These are phyloP conservation scores for Ochotona princeps DNA, from an alignment of 2,113 vertebrate species.

Conservation along the genomic window DNA sequence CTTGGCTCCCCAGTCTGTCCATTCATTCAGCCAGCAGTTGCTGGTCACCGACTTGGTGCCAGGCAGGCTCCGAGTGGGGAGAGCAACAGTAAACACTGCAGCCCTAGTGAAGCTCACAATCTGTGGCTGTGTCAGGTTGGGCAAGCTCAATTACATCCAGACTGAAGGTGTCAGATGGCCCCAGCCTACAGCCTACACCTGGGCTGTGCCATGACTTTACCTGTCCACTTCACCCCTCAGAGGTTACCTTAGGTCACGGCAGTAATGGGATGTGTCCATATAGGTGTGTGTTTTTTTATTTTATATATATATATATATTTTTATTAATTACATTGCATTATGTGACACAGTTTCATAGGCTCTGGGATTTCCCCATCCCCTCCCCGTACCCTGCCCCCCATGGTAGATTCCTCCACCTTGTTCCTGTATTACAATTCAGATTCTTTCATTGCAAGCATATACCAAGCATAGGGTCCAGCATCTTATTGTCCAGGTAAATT, in stretches of 20 bases:
- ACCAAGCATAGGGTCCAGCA: too few species aligned
- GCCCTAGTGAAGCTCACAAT: background rate
- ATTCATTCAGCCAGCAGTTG: background rate
- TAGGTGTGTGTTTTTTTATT: too few species aligned
- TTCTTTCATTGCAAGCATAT: too few species aligned
- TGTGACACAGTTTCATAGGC: too few species aligned
- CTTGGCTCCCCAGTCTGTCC: background rate
- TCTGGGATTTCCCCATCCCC: too few species aligned
- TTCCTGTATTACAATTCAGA: too few species aligned
- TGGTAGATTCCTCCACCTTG: too few species aligned
- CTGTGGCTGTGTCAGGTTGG: background rate
- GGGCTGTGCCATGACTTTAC: background rate
- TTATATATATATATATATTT: too few species aligned
- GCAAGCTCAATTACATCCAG: background rate
- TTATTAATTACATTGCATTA: too few species aligned
- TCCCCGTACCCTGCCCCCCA: too few species aligned
- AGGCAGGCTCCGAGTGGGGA: background rate
- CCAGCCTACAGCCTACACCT: background rate
- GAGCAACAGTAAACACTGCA: background rate
- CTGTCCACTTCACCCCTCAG: background rate
- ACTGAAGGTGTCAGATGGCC: background rate
- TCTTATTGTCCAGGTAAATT: too few species aligned
- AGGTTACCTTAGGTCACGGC: background rate
- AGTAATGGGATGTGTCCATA: background rate
- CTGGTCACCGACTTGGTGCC: background rate